phyloP scores from a whole-genome alignment of 1,140 invertebrate species.

The Drosophila nasuta region DNA sequence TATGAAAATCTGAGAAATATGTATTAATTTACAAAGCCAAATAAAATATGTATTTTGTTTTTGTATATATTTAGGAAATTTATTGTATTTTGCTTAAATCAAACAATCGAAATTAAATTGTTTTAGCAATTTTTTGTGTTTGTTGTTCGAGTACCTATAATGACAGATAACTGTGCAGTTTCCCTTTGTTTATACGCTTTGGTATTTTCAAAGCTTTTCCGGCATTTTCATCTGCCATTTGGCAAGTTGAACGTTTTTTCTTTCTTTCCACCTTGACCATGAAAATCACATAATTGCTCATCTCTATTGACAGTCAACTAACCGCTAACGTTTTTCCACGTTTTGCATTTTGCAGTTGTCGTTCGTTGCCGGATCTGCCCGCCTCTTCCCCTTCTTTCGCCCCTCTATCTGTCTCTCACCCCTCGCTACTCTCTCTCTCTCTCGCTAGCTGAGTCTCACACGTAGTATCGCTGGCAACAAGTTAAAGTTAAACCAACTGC shows the following conservation, averaged over 20 bases:
- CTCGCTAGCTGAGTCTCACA: slow-evolving; percentile 42
- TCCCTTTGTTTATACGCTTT: not conserved
- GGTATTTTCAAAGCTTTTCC: slow-evolving; percentile 20
- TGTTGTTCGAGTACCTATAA: not conserved
- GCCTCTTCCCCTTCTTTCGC: not conserved
- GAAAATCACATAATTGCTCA: slow-evolving; percentile 60
- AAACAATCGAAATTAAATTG: not conserved
- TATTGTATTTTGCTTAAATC: too few relatives aligned
- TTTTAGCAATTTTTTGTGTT: not conserved
- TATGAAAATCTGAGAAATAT: too few relatives aligned
- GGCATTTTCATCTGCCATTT: slow-evolving; percentile 18
- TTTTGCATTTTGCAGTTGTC: slow-evolving; percentile 77
- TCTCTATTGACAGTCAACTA: slow-evolving; percentile 61
- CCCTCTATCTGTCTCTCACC: slow-evolving; percentile 20
- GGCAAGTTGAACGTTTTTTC: slow-evolving; percentile 19
- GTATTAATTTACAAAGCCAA: too few relatives aligned
- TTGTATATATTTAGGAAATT: too few relatives aligned
- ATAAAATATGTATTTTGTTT: too few relatives aligned
- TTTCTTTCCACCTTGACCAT: slow-evolving; percentile 30
- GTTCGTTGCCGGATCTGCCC: slow-evolving; percentile 51
- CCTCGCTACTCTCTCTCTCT: slow-evolving; percentile 15
- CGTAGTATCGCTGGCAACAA: slow-evolving; percentile 69
- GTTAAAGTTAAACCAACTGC: slow-evolving; percentile 82
- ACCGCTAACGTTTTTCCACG: slow-evolving; percentile 60
- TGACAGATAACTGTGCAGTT: not conserved